These are phyloP conservation scores for Drosophila orosa DNA, from an alignment of 1,140 invertebrate species.

Conservation along the genomic window DNA sequence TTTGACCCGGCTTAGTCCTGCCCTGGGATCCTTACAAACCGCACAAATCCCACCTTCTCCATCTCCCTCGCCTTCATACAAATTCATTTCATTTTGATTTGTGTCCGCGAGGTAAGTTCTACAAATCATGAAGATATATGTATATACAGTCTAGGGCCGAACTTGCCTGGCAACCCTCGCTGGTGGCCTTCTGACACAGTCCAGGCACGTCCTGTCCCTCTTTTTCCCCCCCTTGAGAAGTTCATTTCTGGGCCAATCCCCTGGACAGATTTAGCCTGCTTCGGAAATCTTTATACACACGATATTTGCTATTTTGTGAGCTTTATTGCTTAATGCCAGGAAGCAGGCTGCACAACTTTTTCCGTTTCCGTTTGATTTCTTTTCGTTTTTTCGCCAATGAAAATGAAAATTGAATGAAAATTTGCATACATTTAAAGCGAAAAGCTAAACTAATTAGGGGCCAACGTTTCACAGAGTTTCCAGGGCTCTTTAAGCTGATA, in stretches of 20 bases:
- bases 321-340: constrained; percentile 56
- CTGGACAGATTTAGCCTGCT: constrained; percentile 43
- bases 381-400: constrained; percentile 10
- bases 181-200: constrained; percentile 27
- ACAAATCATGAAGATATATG: background rate
- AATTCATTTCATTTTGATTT: constrained; percentile 51
- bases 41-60: constrained; percentile 24
- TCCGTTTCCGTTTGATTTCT: constrained; percentile 64
- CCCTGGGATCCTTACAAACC: constrained; percentile 29
- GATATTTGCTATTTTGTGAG: constrained; percentile 60
- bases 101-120: constrained; percentile 21
- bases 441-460: constrained; percentile 55
- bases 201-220: constrained; percentile 49
- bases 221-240: constrained; percentile 29
- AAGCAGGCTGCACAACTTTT: constrained; percentile 25
- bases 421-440: constrained; percentile 45
- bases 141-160: background rate
- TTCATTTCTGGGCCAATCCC: constrained; percentile 53
- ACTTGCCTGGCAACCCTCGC: constrained; percentile 10
- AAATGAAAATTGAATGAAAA: constrained; percentile 28
- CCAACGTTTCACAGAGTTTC: background rate
- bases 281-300: constrained; percentile 8
- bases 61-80: background rate
- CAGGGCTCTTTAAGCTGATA: constrained; percentile 2
- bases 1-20: constrained; percentile 12